Conservation (phyloP, 2,113 vertebrate species). For the Anolis carolinensis region DNA sequence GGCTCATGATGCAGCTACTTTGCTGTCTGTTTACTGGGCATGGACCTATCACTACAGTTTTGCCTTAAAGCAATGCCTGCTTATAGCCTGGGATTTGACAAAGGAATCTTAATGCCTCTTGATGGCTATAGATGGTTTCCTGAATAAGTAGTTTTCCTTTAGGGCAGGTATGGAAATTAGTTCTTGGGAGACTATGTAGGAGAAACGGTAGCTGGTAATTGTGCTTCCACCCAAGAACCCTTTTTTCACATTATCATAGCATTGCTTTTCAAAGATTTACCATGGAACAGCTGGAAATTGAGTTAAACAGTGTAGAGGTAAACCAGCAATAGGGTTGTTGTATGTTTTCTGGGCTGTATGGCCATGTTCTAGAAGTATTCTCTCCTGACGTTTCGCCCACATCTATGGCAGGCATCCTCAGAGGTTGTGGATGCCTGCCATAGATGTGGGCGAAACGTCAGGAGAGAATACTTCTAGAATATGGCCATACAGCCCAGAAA, state of each 20-base stretch:
- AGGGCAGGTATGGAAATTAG: background rate
- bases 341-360: no score
- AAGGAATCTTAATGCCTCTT: background rate
- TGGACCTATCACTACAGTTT: background rate
- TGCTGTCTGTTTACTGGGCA: background rate
- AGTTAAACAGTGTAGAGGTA: no score
- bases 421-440: no score
- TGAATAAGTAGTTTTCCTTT: background rate
- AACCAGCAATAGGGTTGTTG: no score
- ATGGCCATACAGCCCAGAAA: no score
- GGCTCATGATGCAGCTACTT: background rate
- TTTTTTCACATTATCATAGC: no score
- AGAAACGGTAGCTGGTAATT: background rate
- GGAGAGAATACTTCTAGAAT: no score
- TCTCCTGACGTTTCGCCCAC: no score
- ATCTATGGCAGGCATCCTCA: no score
- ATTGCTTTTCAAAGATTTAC: background rate
- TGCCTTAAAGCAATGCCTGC: background rate
- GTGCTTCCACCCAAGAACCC: background rate
- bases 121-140: background rate
- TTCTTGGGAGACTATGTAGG: background rate
- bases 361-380: no score
- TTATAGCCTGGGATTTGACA: background rate
- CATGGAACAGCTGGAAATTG: background rate
- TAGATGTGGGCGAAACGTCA: no score